Base-by-base conservation (phyloP, 1,140 invertebrate genomes). In the Luehdorfia chinensis region DNA sequence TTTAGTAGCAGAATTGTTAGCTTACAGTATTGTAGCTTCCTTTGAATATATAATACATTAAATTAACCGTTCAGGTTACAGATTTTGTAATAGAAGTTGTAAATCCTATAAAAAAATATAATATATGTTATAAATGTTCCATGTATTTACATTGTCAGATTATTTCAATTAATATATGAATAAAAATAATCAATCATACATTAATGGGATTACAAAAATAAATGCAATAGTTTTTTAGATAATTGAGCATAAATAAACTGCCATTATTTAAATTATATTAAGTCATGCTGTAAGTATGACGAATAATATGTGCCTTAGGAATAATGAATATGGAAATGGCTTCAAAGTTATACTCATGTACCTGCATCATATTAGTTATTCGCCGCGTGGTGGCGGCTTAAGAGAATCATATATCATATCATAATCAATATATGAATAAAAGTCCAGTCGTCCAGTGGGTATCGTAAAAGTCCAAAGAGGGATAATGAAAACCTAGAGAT, bases 181-280 rank as follows among this genome's bases (percentile, higher is more conserved):
- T 15, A 16, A 28, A 19, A 7, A 30, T 44, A 44, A 34, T 18
- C 44, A 39, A 34, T 51, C 51, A 32, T 55, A 56, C 65, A n/a
- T n/a, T n/a, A 65, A 69, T 71, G 59, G 67, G 58, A 75, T 77
- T 63, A 72, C 49, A 66, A 34, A 61, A 57, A 52, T 64, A 31
- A 12, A 75, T 66, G 63, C 70, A 78, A 79, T 75, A 74, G 66
- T 72, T 46, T 77, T 75, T 74, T 57, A 58, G 47, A 74, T 76
- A 83, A 74, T 83, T 83, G 70, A 73, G 59, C 64, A 69, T 73
- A 64, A 78, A 76, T 75, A 77, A 59, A 73, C 75, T 80, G 75
- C 50, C 56, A 59, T 75, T 75, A 75, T 69, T 75, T 72, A 74
- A 78, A 79, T 66, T 79, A 73, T 77, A 68, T 79, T n/a, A n/a